phyloP scores from a whole-genome alignment of 2,888 invertebrate species.

The Conistra vaccinii region DNA sequence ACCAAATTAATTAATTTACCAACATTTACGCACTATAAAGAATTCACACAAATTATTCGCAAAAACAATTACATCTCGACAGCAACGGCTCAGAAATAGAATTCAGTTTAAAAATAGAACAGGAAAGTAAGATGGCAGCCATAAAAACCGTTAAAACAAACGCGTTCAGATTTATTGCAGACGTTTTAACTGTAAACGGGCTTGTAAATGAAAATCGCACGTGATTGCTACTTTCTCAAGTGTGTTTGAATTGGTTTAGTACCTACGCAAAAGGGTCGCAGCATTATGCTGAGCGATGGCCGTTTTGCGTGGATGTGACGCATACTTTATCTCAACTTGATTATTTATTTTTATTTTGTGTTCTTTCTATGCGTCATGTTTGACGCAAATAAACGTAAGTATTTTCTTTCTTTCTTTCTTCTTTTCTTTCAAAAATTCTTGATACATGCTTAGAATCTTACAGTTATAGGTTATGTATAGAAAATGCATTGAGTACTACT shows the following conservation, averaged over 20 bases:
- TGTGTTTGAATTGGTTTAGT: background rate
- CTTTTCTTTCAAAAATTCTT: too few species aligned
- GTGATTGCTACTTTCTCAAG: background rate
- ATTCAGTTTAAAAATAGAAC: constrained; percentile 15
- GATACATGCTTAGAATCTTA: too few species aligned
- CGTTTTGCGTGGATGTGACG: too few species aligned
- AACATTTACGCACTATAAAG: background rate
- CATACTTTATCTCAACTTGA: too few species aligned
- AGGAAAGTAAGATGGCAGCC: constrained; percentile 36
- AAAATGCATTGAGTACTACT: too few species aligned
- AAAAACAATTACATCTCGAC: constrained; percentile 22
- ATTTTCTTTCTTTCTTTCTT: too few species aligned
- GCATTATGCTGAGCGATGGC: too few species aligned
- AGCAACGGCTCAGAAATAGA: background rate
- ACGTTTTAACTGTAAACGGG: constrained; percentile 48
- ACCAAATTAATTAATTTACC: background rate
- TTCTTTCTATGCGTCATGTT: too few species aligned
- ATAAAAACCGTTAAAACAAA: constrained; percentile 44
- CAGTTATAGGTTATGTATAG: too few species aligned
- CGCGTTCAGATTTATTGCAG: constrained; percentile 36
- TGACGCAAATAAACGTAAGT: too few species aligned
- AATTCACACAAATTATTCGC: constrained; percentile 38
- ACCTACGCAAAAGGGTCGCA: too few species aligned
- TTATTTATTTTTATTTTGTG: too few species aligned
- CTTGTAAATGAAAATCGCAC: background rate